A percentile compares a stretch with the other conserved stretches of the same genome.
phyloP scores from a whole-genome alignment of 2,797 vertebrate species.

The Bucorvus abyssinicus region DNA sequence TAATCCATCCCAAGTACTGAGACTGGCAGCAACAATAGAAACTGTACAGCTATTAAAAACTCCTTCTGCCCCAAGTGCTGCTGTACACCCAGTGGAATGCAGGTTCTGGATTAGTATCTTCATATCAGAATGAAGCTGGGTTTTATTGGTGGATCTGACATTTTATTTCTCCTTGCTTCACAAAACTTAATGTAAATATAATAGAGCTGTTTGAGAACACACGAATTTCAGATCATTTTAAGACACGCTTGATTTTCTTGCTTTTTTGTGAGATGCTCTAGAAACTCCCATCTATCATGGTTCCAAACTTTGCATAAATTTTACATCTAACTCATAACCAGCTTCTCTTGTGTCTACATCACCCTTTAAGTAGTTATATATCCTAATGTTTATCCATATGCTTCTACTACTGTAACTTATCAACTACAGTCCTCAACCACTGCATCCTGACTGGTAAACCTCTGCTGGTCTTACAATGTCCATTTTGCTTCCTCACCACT shows the following conservation, averaged over 20 bases:
- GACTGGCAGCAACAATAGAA: not conserved
- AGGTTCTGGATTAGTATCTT: not conserved
- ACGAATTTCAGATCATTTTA: not conserved
- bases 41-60: not conserved
- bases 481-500: not conserved
- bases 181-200: not conserved
- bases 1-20: not conserved
- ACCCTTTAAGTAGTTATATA: not conserved
- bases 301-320: not conserved
- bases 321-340: not conserved
- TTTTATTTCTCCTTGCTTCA: not conserved
- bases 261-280: not conserved
- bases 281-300: not conserved
- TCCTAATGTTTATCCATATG: not conserved
- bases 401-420: not conserved
- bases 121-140: not conserved
- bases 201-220: not conserved
- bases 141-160: not conserved
- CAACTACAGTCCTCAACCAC: not conserved
- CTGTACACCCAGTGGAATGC: not conserved
- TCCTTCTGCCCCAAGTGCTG: not conserved
- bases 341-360: not conserved
- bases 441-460: not conserved
- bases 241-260: not conserved
- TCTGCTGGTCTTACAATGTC: not conserved